Base-by-base conservation (phyloP, 37 sponge, comb jelly and placozoan genomes). In the Agelas oroides region DNA sequence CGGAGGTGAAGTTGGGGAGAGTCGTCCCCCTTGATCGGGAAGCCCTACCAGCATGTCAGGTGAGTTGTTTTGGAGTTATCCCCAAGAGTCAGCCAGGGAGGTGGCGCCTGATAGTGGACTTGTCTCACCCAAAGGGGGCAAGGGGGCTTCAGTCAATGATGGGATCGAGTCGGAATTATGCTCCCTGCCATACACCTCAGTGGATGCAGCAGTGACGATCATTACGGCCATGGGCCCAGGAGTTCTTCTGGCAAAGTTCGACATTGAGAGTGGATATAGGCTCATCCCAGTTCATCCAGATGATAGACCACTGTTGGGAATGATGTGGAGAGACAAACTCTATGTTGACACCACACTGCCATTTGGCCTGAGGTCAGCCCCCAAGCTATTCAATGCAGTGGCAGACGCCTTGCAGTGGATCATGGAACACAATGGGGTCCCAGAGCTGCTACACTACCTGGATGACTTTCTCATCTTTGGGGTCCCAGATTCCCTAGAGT, bases 131-230 rank as follows among this genome's bases (percentile, higher is more conserved):
- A 3, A n/a, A n/a, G n/a, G n/a, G n/a, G n/a, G n/a, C n/a, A n/a
- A n/a, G n/a, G n/a, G n/a, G n/a, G n/a, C n/a, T n/a, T 71, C 73
- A 59, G 61, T 82, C 35, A 82, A 71, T 38, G 83, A 82, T 37
- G 73, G 72, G 25, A 71, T 82, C 72, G 8, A 57, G 8, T 2
- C 59, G 21, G 83, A 82, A 37, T 16, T 82, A 65, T 76, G 62
- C 62, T 58, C 62, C 33, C 37, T 76, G 35, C 23, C 3, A 62
- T 76, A 59, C 62, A n/a, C 35, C 5, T 80, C 81, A 16, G 25
- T 79, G 6, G 80, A 79, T 54, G n/a, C n/a, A n/a, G 80, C 80
- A 38, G 70, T 27, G 12, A 25, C 1, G 38, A 35, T 63, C 30
- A 54, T 65, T n/a, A 16, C 19, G n/a, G 40, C 18, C 11, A 52